Evolutionary conservation across 2,113 vertebrate species (phyloP), one percentile per base, ranked within the genome.

Genomic region (Pseudorasbora parva): DNA sequence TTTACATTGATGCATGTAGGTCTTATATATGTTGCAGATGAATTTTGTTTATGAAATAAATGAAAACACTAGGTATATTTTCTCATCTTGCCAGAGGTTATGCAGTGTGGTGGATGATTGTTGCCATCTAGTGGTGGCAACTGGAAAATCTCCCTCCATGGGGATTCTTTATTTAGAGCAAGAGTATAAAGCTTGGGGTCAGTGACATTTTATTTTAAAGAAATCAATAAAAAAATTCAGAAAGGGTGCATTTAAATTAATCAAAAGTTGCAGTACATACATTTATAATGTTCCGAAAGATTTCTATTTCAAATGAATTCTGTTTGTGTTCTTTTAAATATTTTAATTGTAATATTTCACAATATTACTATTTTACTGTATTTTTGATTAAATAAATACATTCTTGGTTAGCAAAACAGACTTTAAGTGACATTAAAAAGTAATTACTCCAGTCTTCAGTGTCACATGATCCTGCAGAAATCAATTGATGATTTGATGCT

Each of bases 121-220:
- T 60, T 77, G 43, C 86, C 78, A 8, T 69, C 78, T 86, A 76
- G 71, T 78, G 82, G 71, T 43, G 4, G 4, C 15, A 27, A 10
- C 4, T 10, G n/a, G 21, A 59, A 75, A 33, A 37, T 21, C 33
- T 4, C 49, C 59, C 80, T 2, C 82, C 59, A 47, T 79, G 78
- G 43, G 68, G 9, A 1, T 68, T 37, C 30, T 68, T 68, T 21
- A 68, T 68, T 37, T 68, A 45, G 21, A 45, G 2, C 4, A 7
- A 9, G n/a, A n/a, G n/a, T n/a, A n/a, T n/a, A n/a, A n/a, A n/a
- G n/a, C n/a, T n/a, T n/a, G n/a, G n/a, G n/a, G n/a, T n/a, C n/a
- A n/a, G n/a, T n/a, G n/a, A n/a, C n/a, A n/a, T n/a, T n/a, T n/a
- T n/a, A n/a, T n/a, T n/a, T n/a, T n/a, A n/a, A n/a, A n/a, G n/a